A percentile compares a stretch with the other conserved stretches of the same genome.
phyloP scores from a whole-genome alignment of 2,888 invertebrate species.

The Drosophila seclusa region DNA sequence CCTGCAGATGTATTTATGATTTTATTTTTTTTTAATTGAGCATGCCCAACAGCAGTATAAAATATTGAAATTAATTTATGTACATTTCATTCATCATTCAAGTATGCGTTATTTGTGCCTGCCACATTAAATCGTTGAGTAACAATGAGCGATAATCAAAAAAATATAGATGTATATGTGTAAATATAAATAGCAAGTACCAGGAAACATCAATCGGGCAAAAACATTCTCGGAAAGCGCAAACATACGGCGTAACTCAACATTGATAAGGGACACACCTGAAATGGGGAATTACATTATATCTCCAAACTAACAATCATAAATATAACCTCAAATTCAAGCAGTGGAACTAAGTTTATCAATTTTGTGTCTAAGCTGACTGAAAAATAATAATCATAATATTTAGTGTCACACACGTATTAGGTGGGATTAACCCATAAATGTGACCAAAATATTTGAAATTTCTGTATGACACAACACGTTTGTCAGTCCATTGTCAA shows the following conservation, averaged over 20 bases:
- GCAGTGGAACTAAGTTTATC: not conserved
- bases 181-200: conserved; percentile 16
- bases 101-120: conserved; percentile 22
- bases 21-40: conserved; percentile 11
- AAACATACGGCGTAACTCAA: conserved; percentile 6
- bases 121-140: conserved; percentile 17
- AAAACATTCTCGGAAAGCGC: not conserved
- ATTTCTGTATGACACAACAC: not conserved
- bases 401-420: not conserved
- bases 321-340: not conserved
- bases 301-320: not conserved
- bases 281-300: not conserved
- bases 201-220: conserved; percentile 24
- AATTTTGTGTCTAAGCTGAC: not conserved
- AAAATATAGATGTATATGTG: not conserved
- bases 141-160: conserved; percentile 36
- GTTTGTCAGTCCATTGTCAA: not conserved
- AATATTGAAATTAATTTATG: conserved; percentile 51
- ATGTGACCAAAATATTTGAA: conserved; percentile 2
- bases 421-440: not conserved
- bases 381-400: not conserved
- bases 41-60: conserved; percentile 29
- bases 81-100: conserved; percentile 38
- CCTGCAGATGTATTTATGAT: conserved; percentile 39
- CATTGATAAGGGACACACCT: conserved; percentile 29